These are phyloP conservation scores for Acanthornis magna DNA, from an alignment of 2,797 vertebrate genomes.

Conservation along the genomic window DNA sequence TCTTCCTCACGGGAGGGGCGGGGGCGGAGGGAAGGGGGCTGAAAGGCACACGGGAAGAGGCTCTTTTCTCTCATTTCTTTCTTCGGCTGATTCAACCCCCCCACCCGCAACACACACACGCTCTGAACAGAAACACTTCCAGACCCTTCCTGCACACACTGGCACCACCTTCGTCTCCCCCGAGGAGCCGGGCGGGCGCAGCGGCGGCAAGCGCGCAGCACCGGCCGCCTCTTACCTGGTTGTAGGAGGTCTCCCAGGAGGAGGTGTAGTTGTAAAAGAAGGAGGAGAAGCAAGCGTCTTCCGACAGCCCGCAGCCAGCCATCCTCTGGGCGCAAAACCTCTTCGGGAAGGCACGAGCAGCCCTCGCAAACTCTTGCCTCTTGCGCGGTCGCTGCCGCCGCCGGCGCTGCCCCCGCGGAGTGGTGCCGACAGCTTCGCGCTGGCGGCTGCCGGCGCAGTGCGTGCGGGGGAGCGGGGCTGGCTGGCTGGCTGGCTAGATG, in stretches of 20 bases:
- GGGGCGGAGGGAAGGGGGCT: neutral
- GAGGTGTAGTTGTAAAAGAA: conserved; percentile 90
- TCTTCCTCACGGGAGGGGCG: neutral
- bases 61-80: neutral
- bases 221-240: conserved; percentile 84
- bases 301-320: conserved; percentile 88
- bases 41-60: neutral
- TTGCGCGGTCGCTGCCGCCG: neutral
- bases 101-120: neutral
- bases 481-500: neutral
- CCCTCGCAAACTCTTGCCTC: conserved; percentile 50
- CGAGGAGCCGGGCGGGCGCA: neutral
- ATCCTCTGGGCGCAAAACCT: conserved; percentile 77
- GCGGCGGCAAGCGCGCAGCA: neutral
- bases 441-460: conserved; percentile 59
- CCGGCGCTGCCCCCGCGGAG: conserved; percentile 61
- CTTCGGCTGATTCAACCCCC: neutral
- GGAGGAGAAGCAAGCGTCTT: conserved; percentile 88
- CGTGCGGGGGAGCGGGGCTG: conserved; percentile 15
- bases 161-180: neutral
- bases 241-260: conserved; percentile 90
- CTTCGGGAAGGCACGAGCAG: conserved; percentile 37
- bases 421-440: neutral
- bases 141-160: neutral
- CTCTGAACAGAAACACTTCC: neutral